Evolutionary conservation across 2,888 invertebrate species (phyloP), one percentile per base, ranked within the genome.

Genomic region (Drosophila cognata): DNA sequence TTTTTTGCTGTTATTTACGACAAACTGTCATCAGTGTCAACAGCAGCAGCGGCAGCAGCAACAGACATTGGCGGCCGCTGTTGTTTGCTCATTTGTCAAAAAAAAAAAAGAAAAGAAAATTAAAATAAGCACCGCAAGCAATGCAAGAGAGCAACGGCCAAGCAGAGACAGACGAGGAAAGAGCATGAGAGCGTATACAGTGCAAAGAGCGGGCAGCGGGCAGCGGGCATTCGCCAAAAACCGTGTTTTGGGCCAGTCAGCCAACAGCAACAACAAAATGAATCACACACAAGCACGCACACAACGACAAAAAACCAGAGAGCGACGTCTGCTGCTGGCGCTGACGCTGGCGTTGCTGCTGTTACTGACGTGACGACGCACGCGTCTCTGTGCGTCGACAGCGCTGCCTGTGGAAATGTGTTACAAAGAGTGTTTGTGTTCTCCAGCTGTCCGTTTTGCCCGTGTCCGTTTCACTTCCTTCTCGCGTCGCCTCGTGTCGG

Each of bases 61-160:
- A 60, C 87, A 83, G 71, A 78, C 79, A 81, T 79, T 76, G 83
- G 80, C 65, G 67, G 38, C 46, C 83, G 66, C 64, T 76, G 83
- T 86, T 80, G 86, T 82, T 82, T 83, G 80, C 83, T 86, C 81
- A 81, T 87, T 83, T 83, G 87, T 83, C 88, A 84, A 63, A 71
- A 74, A 72, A 67, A 65, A 61, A 65, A 33, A 46, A 29, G 25
- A 66, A 18, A 28, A 55, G 10, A 46, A 52, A 38, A 33, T 59
- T 41, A 35, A 41, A 52, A 50, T 25, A 41, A 38, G 41, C 33
- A 51, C 25, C 25, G 25, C 59, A 56, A 41, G 21, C 51, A 50
- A 28, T 35, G 48, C 52, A 75, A 58, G 46, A 77, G 77, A 75
- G 77, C 75, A 75, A 77, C 71, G 60, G 71, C 75, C 75, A 71